Conservation (phyloP, 1,140 invertebrate genomes). For the Orius insidiosus region DNA sequence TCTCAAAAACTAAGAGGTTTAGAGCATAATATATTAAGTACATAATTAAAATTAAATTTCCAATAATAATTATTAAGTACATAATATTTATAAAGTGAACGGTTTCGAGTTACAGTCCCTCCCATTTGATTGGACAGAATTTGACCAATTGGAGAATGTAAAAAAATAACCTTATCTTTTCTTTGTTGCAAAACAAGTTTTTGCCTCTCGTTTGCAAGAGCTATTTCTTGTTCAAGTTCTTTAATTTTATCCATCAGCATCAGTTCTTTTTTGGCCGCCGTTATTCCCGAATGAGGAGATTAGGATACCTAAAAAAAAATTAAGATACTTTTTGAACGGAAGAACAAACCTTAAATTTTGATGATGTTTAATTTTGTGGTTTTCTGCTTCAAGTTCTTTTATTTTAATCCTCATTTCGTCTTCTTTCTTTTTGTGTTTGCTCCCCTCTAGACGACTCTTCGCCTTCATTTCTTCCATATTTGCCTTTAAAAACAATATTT, state of each 20-base stretch:
- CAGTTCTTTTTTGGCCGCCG: slow-evolving; percentile 13
- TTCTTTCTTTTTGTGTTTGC: slow-evolving; percentile 29
- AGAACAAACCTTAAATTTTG: slow-evolving; percentile 16
- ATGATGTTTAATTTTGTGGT: slow-evolving; percentile 24
- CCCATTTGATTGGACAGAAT: no score
- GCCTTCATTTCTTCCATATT: no score
- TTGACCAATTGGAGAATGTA: no score
- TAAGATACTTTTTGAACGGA: not conserved
- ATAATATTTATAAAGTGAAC: no score
- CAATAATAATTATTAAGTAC: no score
- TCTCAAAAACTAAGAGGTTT: no score
- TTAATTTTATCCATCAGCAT: slow-evolving; percentile 37
- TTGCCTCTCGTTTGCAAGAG: slow-evolving; percentile 35
- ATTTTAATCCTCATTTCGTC: slow-evolving; percentile 26
- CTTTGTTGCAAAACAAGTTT: slow-evolving; percentile 34
- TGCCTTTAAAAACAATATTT: not conserved
- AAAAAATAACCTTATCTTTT: slow-evolving; percentile 32
- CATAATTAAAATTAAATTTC: no score
- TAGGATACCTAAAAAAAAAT: slow-evolving; percentile 4
- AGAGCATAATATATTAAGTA: no score
- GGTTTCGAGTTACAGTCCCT: no score
- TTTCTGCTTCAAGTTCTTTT: slow-evolving; percentile 21
- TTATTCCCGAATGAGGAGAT: slow-evolving; percentile 2
- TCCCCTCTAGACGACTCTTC: slow-evolving; percentile 11
- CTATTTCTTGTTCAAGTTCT: slow-evolving; percentile 38